These are phyloP conservation scores for Balanococcus diminutus DNA, from an alignment of 2,888 invertebrate genomes.

Conservation along the genomic window DNA sequence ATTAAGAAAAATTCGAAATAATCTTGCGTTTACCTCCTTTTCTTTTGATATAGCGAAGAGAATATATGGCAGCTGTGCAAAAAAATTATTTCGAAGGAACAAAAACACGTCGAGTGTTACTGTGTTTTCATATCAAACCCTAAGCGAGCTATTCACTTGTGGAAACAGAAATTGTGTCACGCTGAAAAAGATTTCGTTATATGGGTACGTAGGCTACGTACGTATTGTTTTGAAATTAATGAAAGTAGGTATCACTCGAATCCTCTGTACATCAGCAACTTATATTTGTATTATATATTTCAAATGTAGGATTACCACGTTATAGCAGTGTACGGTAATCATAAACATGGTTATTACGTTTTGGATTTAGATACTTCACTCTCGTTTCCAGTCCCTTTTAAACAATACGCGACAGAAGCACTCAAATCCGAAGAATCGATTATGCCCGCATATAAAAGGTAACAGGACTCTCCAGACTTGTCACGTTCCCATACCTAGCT, in stretches of 20 bases:
- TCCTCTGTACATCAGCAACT: background rate
- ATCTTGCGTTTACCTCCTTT: background rate
- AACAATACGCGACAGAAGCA: constrained; percentile 45
- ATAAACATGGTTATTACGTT: constrained; percentile 43
- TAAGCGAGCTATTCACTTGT: background rate
- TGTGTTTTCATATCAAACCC: constrained; percentile 49
- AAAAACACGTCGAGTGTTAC: background rate
- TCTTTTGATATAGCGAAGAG: constrained; percentile 37
- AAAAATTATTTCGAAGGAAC: background rate
- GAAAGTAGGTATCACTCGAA: background rate
- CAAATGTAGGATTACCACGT: constrained; percentile 51
- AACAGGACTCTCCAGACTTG: background rate
- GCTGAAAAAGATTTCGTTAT: background rate
- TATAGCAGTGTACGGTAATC: constrained; percentile 38
- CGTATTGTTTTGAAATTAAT: background rate
- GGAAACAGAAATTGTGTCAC: constrained; percentile 52
- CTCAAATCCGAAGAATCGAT: constrained; percentile 15
- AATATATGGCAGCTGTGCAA: constrained; percentile 52
- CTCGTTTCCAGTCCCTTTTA: constrained; percentile 49
- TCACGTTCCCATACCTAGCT: too few relatives aligned
- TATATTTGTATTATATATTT: background rate
- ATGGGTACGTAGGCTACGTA: constrained; percentile 33
- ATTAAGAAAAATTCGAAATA: background rate
- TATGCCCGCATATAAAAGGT: constrained; percentile 3
- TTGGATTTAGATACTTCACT: constrained; percentile 46